These are phyloP conservation scores for Lampropteryx suffumata DNA, from an alignment of 2,888 invertebrate species.

Conservation along the genomic window DNA sequence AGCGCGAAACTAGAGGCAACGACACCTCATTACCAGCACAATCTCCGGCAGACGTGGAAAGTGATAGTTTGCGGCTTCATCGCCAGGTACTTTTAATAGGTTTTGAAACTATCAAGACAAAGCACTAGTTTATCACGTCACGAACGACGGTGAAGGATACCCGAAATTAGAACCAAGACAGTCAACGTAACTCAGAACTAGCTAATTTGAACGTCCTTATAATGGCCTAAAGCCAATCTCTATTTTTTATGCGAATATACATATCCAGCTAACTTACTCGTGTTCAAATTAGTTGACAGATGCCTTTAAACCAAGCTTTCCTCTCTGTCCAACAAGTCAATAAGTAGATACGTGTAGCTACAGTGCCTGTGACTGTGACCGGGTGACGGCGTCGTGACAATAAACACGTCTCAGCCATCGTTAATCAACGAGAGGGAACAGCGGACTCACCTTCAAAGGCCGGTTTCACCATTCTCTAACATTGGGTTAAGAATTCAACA, in stretches of 20 bases:
- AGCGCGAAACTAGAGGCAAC: slow-evolving; percentile 1
- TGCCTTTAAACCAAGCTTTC: neutral
- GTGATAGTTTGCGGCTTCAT: slow-evolving; percentile 8
- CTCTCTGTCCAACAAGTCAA: slow-evolving; percentile 6
- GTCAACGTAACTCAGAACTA: too few relatives aligned
- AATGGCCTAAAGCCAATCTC: too few relatives aligned
- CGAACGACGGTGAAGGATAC: too few relatives aligned
- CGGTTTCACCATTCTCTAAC: slow-evolving; percentile 23
- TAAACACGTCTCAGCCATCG: slow-evolving; percentile 73
- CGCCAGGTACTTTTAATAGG: slow-evolving; percentile 6
- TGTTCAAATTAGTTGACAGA: neutral
- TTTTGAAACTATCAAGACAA: slow-evolving; percentile 8
- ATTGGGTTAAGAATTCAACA: neutral
- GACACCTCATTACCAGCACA: slow-evolving; percentile 20
- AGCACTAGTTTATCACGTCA: too few relatives aligned
- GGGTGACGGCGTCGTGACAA: slow-evolving; percentile 59
- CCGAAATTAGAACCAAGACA: too few relatives aligned
- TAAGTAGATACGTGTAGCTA: neutral
- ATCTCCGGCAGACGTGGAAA: slow-evolving; percentile 12
- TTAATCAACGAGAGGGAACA: slow-evolving; percentile 65
- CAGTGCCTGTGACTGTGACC: slow-evolving; percentile 41
- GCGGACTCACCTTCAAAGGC: slow-evolving; percentile 56
- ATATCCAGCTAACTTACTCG: too few relatives aligned
- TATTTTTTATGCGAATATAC: too few relatives aligned
- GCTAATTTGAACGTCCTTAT: too few relatives aligned